Evolutionary conservation across 2,888 invertebrate genomes (phyloP), one percentile per base, ranked within the genome.

Genomic region (Dasysyrphus albostriatus): DNA sequence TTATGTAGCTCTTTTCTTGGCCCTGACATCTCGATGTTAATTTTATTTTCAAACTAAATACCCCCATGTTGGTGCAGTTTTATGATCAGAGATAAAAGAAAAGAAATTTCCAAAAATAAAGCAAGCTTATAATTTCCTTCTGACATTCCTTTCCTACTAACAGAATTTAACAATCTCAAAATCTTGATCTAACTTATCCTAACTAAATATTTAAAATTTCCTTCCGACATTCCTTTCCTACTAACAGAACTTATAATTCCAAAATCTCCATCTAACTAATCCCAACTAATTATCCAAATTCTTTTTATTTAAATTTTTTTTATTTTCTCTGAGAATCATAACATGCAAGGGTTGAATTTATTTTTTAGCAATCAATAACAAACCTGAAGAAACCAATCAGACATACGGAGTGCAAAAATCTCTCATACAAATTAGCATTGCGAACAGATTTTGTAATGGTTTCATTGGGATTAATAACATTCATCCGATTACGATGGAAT

Each of bases 91-190:
- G 3, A 16, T 47, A 16, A 3, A n/a, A 47, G 3, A 44, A 42
- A 44, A 0, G n/a, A 16, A 3, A 16, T 9, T 8, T 47, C 8
- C 1, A 5, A 47, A 47, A 16, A 16, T 16, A 1, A 16, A 47
- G 6, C 16, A 9, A 61, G 14, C 7, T 61, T 39, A n/a, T 8
- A 9, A 39, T 39, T 8, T 29, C 24, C 10, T 42, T 39, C 42
- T 8, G 1, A 24, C 10, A n/a, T n/a, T 34, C 56, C 44, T 42
- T 29, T 72, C 56, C 70, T 10, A 72, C 19, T 72, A 72, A 37
- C 42, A 44, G 44, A 29, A 39, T 9, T 42, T 39, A 72, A 24
- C 42, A 14, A 10, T 42, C 16, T 29, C 12, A 42, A 49, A 51
- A 32, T 16, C 9, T 19, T 7, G 3, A 42, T 24, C 42, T 61